Evolutionary conservation across 2,888 invertebrate genomes (phyloP).

Genomic region (Stramonita haemastoma): DNA sequence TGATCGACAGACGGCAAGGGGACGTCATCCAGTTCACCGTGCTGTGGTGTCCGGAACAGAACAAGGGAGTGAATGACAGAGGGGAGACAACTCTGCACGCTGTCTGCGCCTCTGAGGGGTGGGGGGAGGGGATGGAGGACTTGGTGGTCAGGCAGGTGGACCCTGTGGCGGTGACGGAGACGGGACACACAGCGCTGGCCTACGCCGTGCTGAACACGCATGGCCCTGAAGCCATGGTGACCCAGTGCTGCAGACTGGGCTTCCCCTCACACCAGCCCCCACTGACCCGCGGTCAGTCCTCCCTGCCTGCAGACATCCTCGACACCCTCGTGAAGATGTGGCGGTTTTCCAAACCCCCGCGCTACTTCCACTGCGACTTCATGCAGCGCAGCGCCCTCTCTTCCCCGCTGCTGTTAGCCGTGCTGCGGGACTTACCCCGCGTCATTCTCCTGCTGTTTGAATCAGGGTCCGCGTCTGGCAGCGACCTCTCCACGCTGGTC

Average conservation of each 20-base stretch:
- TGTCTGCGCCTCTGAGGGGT: not conserved
- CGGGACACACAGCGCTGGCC: not conserved
- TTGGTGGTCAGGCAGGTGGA: not conserved
- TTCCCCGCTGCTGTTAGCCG: not conserved
- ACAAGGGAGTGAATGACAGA: not conserved
- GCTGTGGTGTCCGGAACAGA: not conserved
- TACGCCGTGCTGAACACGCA: not conserved
- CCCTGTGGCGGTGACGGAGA: not conserved
- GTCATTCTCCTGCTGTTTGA: not conserved
- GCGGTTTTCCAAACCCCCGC: not conserved
- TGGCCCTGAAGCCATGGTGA: not conserved
- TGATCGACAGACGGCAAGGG: not conserved
- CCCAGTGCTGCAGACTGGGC: conserved; percentile 20
- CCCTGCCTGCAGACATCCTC: not conserved
- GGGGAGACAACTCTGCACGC: not conserved
- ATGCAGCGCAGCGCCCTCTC: not conserved
- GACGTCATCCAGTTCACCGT: not conserved
- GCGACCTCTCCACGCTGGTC: not conserved
- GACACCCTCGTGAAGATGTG: not conserved
- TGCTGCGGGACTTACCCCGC: not conserved
- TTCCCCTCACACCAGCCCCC: not conserved
- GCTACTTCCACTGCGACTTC: not conserved
- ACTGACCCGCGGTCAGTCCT: not conserved
- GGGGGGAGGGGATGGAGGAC: not conserved
- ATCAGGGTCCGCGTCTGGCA: not conserved